A percentile compares a stretch with the other conserved stretches of the same genome.
These are phyloP conservation scores for Drosophila picticornis DNA, from an alignment of 2,888 invertebrate species.

Conservation along the genomic window DNA sequence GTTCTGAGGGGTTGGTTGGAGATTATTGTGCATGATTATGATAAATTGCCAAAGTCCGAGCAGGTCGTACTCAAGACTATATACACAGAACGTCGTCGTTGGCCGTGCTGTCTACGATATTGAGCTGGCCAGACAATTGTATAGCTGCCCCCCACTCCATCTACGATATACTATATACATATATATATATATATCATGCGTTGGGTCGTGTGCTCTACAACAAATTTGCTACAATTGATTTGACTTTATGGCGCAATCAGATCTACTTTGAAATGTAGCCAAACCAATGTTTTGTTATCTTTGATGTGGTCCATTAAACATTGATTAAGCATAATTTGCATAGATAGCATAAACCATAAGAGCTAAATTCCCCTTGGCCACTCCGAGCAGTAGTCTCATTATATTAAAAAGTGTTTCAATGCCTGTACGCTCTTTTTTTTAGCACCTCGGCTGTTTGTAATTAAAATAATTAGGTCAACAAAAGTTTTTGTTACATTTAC, in stretches of 20 bases:
- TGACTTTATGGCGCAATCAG: constrained; percentile 56
- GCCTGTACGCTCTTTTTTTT: constrained; percentile 10
- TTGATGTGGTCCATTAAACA: constrained; percentile 52
- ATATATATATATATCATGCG: background rate
- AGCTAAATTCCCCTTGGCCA: constrained; percentile 7
- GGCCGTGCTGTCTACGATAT: constrained; percentile 49
- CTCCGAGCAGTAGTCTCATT: background rate
- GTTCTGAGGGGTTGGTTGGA: background rate
- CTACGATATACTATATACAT: background rate
- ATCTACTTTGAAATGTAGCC: constrained; percentile 22
- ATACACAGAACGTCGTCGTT: background rate
- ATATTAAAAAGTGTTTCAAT: background rate
- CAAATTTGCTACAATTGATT: constrained; percentile 51
- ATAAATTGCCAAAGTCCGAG: constrained; percentile 33
- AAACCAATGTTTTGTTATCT: constrained; percentile 42
- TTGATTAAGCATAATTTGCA: constrained; percentile 14
- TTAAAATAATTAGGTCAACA: constrained; percentile 48
- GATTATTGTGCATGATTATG: constrained; percentile 17
- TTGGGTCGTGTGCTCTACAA: constrained; percentile 26
- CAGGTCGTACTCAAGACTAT: constrained; percentile 19
- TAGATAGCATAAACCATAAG: background rate
- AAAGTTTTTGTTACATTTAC: constrained; percentile 33
- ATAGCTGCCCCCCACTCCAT: constrained; percentile 15
- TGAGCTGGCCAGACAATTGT: constrained; percentile 19
- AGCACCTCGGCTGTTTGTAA: constrained; percentile 39